A percentile compares a stretch with the other conserved stretches of the same genome.
These are phyloP conservation scores for Nephotettix cincticeps DNA, from an alignment of 1,140 invertebrate genomes.

Conservation along the genomic window DNA sequence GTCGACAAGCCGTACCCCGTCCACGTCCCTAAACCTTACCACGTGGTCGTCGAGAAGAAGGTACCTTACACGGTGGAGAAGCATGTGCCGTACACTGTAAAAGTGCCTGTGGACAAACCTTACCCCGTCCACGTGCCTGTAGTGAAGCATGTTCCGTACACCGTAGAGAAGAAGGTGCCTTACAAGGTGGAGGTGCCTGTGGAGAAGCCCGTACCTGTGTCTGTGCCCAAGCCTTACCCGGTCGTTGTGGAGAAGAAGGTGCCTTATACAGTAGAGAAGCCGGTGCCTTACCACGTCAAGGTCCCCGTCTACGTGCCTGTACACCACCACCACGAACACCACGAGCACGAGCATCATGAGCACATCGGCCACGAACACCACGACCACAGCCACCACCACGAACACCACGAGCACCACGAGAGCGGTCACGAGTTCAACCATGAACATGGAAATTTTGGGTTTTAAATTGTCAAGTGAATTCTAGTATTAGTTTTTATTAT, in stretches of 20 bases:
- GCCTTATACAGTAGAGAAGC: conserved; percentile 56
- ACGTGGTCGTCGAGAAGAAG: conserved; percentile 39
- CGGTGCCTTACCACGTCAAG: conserved; percentile 62
- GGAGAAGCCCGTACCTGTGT: conserved; percentile 38
- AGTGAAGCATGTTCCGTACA: conserved; percentile 65
- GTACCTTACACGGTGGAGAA: conserved; percentile 63
- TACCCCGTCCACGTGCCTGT: conserved; percentile 62
- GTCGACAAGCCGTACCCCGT: conserved; percentile 60
- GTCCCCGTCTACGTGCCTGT: conserved; percentile 53
- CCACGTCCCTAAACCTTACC: conserved; percentile 35
- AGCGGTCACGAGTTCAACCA: neutral
- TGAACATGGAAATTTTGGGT: too few species aligned
- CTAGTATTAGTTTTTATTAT: too few species aligned
- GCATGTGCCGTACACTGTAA: conserved; percentile 53
- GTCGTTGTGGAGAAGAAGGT: conserved; percentile 38
- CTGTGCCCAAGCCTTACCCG: conserved; percentile 38
- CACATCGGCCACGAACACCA: too few species aligned
- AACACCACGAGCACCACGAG: too few species aligned
- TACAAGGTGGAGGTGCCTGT: conserved; percentile 61
- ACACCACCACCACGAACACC: neutral
- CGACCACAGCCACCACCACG: too few species aligned
- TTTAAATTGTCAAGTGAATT: too few species aligned
- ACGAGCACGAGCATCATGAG: too few species aligned
- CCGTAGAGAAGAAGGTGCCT: conserved; percentile 66
- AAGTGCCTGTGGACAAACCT: conserved; percentile 54